A percentile compares a stretch with the other conserved stretches of the same genome.
phyloP scores from a whole-genome alignment of 2,113 vertebrate genomes.

The Cryptotis parvus region DNA sequence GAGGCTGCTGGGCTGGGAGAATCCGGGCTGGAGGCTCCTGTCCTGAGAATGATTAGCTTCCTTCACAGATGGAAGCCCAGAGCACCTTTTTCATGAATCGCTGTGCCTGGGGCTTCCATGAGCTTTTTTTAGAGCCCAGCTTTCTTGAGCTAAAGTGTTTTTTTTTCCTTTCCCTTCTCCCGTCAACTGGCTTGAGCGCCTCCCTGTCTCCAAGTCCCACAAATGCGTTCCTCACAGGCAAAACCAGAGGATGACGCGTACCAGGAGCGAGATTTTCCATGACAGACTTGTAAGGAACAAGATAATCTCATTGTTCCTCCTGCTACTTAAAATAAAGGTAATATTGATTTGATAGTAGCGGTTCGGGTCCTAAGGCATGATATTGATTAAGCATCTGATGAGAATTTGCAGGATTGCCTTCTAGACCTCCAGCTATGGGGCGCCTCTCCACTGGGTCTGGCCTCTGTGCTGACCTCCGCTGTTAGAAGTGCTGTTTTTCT shows the following conservation, averaged over 20 bases:
- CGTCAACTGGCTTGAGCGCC: neutral
- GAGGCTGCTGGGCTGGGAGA: neutral
- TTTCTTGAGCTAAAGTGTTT: neutral
- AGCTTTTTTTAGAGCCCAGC: neutral
- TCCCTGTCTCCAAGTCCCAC: slow-evolving; percentile 25
- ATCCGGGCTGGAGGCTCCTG: neutral
- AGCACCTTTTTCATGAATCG: neutral
- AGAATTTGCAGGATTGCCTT: slow-evolving; percentile 73
- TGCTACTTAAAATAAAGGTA: slow-evolving; percentile 74
- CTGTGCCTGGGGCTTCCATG: neutral
- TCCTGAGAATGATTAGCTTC: too few relatives aligned
- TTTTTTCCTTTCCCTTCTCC: neutral
- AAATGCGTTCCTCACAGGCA: slow-evolving; percentile 33
- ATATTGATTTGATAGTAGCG: slow-evolving; percentile 68
- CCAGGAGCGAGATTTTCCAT: slow-evolving; percentile 57
- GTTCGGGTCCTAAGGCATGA: slow-evolving; percentile 64
- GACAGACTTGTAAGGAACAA: slow-evolving; percentile 71
- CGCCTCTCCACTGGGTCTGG: slow-evolving; percentile 47
- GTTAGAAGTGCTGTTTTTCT: slow-evolving; percentile 57
- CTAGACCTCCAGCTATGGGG: slow-evolving; percentile 44
- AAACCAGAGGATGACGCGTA: slow-evolving; percentile 53
- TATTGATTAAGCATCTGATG: slow-evolving; percentile 68
- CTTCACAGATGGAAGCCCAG: too few relatives aligned
- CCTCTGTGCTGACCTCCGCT: slow-evolving; percentile 51
- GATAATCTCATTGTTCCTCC: slow-evolving; percentile 71